Evolutionary conservation across 2,888 invertebrate genomes (phyloP), one percentile per base, ranked within the genome.

Genomic region (Chydorus sphaericus): DNA sequence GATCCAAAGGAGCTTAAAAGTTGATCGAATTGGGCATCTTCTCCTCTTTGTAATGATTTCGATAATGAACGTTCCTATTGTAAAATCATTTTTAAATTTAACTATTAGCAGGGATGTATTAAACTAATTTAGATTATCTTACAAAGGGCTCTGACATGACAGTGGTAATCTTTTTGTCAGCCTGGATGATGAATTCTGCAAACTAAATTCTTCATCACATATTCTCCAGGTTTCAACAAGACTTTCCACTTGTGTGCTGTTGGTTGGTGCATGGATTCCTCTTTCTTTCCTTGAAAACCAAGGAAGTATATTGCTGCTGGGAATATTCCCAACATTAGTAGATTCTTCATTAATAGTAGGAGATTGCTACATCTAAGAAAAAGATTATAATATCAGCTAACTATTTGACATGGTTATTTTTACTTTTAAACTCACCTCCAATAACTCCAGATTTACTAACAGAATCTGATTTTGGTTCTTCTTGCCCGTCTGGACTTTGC

Each of bases 11-110:
- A 88, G 53, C 83, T 85, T 49, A 96, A 72, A 39, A 97, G 75
- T 71, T 96, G 92, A 71, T 98, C 97, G 66, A 98, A 85, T 63
- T 92, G 88, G 8, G 82, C 74, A 73, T 98, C 97, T 74, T 98
- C 97, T 10, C 96, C 96, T 61, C 94, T 78, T 73, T 96, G 96
- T 56, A 98, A 71, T 2, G 91, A 82, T 75, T 97, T 97, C 29
- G 92, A 90, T 36, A 98, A 71, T n/a, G 89, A 85, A 68, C 90
- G 90, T 67, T 97, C 97, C 82, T 88, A 65, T 23, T 71, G n/a
- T n/a, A n/a, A n/a, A n/a, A n/a, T n/a, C n/a, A n/a, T n/a, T n/a
- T n/a, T n/a, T n/a, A n/a, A n/a, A n/a, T n/a, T n/a, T n/a, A n/a
- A n/a, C n/a, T n/a, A n/a, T n/a, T n/a, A n/a, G n/a, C n/a, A n/a